These are phyloP conservation scores for Actenoides lindsayi DNA, from an alignment of 2,113 vertebrate species.

Conservation along the genomic window DNA sequence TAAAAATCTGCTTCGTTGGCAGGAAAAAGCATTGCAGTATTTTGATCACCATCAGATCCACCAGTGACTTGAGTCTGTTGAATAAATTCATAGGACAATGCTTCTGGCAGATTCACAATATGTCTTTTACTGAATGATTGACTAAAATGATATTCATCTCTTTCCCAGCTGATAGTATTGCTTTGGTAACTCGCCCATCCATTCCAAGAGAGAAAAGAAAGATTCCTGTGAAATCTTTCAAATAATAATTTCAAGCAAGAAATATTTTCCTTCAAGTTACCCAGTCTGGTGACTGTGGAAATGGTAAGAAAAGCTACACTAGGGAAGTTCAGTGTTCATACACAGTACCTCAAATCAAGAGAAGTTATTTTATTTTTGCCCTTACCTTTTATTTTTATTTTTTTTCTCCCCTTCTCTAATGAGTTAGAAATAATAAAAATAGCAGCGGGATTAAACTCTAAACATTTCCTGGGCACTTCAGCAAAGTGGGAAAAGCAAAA, in stretches of 20 bases:
- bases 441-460: not conserved
- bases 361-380: not conserved
- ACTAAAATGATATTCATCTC: slow-evolving; percentile 24
- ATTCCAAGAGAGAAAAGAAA: not conserved
- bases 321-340: not conserved
- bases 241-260: not conserved
- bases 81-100: slow-evolving; percentile 27
- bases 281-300: not conserved
- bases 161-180: slow-evolving; percentile 54
- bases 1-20: not conserved
- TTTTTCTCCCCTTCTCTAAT: not conserved
- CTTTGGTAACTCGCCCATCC: slow-evolving; percentile 9
- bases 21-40: not conserved
- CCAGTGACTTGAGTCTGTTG: not conserved
- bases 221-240: slow-evolving; percentile 38
- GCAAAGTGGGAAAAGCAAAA: not conserved
- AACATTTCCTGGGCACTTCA: not conserved
- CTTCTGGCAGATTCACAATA: slow-evolving; percentile 7
- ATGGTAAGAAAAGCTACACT: not conserved
- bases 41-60: not conserved
- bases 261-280: slow-evolving; percentile 47
- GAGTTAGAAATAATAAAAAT: not conserved
- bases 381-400: not conserved
- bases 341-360: not conserved
- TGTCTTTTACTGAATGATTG: not conserved